Base-by-base conservation (phyloP, 2,888 invertebrate genomes). In the Lottia gigantea region DNA sequence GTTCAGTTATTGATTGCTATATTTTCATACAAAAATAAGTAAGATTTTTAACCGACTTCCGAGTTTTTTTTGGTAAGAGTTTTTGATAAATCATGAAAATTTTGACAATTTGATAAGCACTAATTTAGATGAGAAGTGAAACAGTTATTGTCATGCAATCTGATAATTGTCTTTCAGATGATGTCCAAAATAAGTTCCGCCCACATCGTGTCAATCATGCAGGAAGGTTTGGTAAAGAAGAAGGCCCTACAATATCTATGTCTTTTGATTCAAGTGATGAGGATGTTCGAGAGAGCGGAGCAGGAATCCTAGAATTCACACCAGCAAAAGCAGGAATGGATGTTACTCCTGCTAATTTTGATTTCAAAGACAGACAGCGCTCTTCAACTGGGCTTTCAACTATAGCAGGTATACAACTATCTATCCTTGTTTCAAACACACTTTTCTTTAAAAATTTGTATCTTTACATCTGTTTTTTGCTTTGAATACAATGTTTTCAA, bases 301-400 rank as follows among this genome's bases (percentile, higher is more conserved):
- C 79, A 16, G 89, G 89, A 19, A 89, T 89, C 55, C 82, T 95
- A 68, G 95, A 95, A 88, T 95, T 95, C 89, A 93, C 94, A 31
- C 94, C 95, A 0, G 94, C 94, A 76, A 95, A 95, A 86, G 95
- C 95, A 0, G 95, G 95, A 0, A 93, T 93, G 84, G 95, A 95
- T 85, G 94, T 95, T 70, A 95, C 95, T 1, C 95, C 95, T 0
- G 91, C 95, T 76, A 95, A 95, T 88, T 92, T 94, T 80, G 82
- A 83, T 46, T 78, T 77, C 19, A 79, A 80, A 64, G 83, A 81
- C 67, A 71, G 78, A 69, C 73, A 77, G n/a, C 55, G 55, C 19
- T 55, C 55, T 23, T 55, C 55, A 23, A 55, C 55, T 12, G 84
- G 85, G 23, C 78, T 85, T 65, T 78, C 83, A 40, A 80, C 82